Conservation (phyloP, 2,113 vertebrate genomes). For the Perca flavescens region DNA sequence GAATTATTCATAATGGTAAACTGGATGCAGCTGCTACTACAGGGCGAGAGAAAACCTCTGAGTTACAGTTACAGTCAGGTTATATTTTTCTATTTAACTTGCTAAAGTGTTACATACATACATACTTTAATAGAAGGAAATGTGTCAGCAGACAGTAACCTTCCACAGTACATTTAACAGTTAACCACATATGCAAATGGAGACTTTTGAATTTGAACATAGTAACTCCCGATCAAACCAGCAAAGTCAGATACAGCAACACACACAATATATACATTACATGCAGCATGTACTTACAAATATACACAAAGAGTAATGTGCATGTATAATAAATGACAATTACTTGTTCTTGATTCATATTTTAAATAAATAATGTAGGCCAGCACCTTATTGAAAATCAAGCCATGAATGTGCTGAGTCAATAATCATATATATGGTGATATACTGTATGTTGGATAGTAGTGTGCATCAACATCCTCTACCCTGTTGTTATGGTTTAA, state of each 20-base stretch:
- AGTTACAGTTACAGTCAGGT: slow-evolving; percentile 64
- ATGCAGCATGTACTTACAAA: neutral
- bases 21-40: slow-evolving; percentile 63
- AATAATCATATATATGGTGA: neutral
- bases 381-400: neutral
- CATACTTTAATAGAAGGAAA: slow-evolving; percentile 13
- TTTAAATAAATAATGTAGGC: neutral
- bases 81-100: slow-evolving; percentile 55
- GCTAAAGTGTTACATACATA: slow-evolving; percentile 53
- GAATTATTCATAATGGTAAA: slow-evolving; percentile 79
- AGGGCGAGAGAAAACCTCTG: slow-evolving; percentile 21
- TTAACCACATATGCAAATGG: neutral
- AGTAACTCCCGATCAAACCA: neutral
- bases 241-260: neutral
- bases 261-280: neutral
- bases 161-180: neutral
- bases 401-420: neutral
- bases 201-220: neutral
- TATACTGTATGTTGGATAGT: neutral
- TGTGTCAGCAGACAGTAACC: slow-evolving; percentile 3
- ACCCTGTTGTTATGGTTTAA: neutral
- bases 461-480: neutral
- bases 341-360: neutral
- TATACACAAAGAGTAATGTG: neutral
- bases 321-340: neutral